Percentiles rank a stretch among this genome's conserved stretches.
These are phyloP conservation scores for Phocides pigmalion DNA, from an alignment of 1,140 invertebrate species.

Conservation along the genomic window DNA sequence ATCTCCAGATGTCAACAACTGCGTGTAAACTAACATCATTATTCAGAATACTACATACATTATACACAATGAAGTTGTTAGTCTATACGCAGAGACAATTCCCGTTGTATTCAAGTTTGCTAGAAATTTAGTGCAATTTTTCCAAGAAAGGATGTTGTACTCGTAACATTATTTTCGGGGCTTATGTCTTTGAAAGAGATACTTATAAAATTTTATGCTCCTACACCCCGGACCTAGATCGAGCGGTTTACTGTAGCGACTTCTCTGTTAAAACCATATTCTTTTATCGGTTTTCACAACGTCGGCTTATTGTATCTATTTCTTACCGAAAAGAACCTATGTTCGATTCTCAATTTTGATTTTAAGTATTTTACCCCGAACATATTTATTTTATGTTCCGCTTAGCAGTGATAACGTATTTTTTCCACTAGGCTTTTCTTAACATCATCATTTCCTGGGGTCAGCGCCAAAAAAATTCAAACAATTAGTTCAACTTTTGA, in stretches of 20 bases:
- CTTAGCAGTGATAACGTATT: too few species aligned
- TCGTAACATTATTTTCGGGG: conserved; percentile 6
- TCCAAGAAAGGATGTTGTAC: neutral
- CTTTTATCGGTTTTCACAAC: conserved; percentile 24
- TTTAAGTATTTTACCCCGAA: neutral
- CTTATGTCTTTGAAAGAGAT: conserved; percentile 22
- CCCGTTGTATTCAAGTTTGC: neutral
- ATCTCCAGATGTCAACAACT: too few species aligned
- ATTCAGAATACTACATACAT: too few species aligned
- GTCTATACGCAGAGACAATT: too few species aligned
- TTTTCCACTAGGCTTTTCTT: too few species aligned
- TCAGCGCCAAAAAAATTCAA: too few species aligned
- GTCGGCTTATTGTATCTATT: conserved; percentile 23
- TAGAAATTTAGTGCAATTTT: conserved; percentile 3
- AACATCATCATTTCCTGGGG: too few species aligned
- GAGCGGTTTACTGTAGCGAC: conserved; percentile 6
- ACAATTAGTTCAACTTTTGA: too few species aligned
- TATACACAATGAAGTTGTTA: too few species aligned
- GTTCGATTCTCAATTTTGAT: neutral
- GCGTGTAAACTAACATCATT: too few species aligned
- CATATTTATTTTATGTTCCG: neutral
- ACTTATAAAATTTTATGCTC: conserved; percentile 28
- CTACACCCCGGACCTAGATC: conserved; percentile 6
- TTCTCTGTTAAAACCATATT: conserved; percentile 7
- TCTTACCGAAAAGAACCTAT: conserved; percentile 12